phyloP scores from a whole-genome alignment of 1,140 invertebrate species.

The Neodiprion fabricii region DNA sequence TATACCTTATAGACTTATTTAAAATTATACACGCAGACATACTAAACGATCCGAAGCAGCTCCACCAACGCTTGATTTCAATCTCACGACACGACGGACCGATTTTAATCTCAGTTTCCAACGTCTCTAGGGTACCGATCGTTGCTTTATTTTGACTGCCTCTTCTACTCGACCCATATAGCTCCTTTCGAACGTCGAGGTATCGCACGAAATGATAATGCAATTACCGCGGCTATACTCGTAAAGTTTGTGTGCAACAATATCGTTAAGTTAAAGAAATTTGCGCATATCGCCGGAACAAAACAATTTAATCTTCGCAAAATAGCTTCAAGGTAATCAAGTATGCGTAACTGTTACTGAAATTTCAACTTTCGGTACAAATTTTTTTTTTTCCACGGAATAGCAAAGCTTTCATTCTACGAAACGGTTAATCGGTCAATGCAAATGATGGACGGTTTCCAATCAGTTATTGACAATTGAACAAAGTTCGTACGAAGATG shows the following conservation, averaged over 20 bases:
- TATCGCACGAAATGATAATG: neutral
- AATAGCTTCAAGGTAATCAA: too few relatives aligned
- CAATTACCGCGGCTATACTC: neutral
- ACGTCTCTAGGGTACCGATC: neutral
- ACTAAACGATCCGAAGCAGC: neutral
- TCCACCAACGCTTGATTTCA: slow-evolving; percentile 3
- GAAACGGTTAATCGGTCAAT: too few relatives aligned
- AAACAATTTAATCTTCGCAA: too few relatives aligned
- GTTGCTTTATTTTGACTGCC: neutral
- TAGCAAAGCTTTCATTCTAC: too few relatives aligned
- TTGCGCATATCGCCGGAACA: too few relatives aligned
- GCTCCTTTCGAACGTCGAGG: neutral
- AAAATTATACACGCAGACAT: neutral
- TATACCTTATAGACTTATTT: neutral
- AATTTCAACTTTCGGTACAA: too few relatives aligned
- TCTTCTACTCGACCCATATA: neutral
- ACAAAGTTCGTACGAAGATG: too few relatives aligned
- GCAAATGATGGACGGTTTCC: too few relatives aligned
- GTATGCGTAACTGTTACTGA: too few relatives aligned
- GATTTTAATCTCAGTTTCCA: neutral
- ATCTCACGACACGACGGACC: neutral
- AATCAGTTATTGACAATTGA: too few relatives aligned
- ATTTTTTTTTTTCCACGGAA: too few relatives aligned
- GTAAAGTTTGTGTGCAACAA: neutral
- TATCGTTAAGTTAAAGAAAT: neutral